Base-by-base conservation (phyloP, 2,888 invertebrate genomes). In the Lacanobia wlatinum region DNA sequence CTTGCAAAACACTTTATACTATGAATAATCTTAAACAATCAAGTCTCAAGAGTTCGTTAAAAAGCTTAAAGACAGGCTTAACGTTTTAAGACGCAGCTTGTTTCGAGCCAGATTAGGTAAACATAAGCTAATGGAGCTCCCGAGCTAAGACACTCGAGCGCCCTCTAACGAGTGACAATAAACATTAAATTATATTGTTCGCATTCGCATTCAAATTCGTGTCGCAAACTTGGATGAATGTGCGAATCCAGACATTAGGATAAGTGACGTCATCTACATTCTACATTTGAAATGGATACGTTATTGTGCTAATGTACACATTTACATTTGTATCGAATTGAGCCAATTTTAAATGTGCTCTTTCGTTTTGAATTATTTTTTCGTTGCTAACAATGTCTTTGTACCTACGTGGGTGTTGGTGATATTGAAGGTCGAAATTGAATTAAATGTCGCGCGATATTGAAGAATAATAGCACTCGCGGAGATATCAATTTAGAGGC, bases 101-200 rank as follows among this genome's bases (percentile, higher is more conserved):
- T 75, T 84, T 67, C 28, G 56, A 73, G 65, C 40, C 14, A 71
- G 84, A 83, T 84, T 81, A 84, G 81, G 70, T 66, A 69, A 81
- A 82, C 65, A 80, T 59, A 62, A 75, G 68, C 68, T 71, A 84
- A 75, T 78, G 73, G 70, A 60, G 55, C 34, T 76, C 53, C 38
- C 21, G 38, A 63, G 71, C 60, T 71, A 50, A 79, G 78, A 60
- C n/a, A 70, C 65, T 62, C 23, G n/a, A 75, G 69, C 40, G 52
- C 55, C 55, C 34, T 61, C 71, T 62, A 74, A 79, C 65, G 56
- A 70, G 56, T 64, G 48, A 71, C 70, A 67, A 78, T 82, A 68
- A 65, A 73, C 83, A 73, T 82, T 73, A 67, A 63, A 73, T 70
- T 76, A 66, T 80, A 78, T 83, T 78, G 73, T 77, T 74, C 63